phyloP scores from a whole-genome alignment of 2,888 invertebrate genomes.

The Frankliniella intonsa region DNA sequence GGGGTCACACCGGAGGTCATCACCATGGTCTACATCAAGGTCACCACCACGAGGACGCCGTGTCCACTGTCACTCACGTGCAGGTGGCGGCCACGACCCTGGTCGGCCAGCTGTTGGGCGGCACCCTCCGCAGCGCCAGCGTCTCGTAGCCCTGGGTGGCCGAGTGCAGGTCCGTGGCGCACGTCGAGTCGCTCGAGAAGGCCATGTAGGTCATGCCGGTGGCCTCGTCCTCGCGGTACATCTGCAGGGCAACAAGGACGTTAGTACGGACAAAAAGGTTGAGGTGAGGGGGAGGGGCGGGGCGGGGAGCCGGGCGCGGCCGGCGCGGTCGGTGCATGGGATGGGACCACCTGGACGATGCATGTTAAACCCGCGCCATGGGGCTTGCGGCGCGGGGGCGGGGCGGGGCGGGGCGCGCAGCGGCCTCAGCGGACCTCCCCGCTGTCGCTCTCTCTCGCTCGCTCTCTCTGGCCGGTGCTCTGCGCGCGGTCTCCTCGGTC shows the following conservation, averaged over 20 bases:
- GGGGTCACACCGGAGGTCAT: constrained; percentile 28
- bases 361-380: background rate
- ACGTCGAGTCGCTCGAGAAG: constrained; percentile 61
- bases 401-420: background rate
- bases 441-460: background rate
- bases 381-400: background rate
- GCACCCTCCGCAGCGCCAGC: constrained; percentile 47
- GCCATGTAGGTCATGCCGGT: constrained; percentile 56
- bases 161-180: constrained; percentile 52
- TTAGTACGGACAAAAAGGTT: background rate
- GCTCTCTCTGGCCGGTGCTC: too few species aligned
- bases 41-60: background rate
- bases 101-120: constrained; percentile 45
- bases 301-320: background rate
- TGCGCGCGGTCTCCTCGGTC: background rate
- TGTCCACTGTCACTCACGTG: constrained; percentile 44
- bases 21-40: background rate
- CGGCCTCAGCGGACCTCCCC: background rate
- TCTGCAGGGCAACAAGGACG: constrained; percentile 41
- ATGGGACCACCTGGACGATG: constrained; percentile 5
- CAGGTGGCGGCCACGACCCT: constrained; percentile 43
- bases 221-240: constrained; percentile 50
- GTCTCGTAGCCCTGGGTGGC: constrained; percentile 57
- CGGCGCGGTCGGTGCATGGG: background rate
- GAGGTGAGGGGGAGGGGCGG: background rate